Evolutionary conservation across 2,113 vertebrate species (phyloP).

Genomic region (Paracanthobrama guichenoti): DNA sequence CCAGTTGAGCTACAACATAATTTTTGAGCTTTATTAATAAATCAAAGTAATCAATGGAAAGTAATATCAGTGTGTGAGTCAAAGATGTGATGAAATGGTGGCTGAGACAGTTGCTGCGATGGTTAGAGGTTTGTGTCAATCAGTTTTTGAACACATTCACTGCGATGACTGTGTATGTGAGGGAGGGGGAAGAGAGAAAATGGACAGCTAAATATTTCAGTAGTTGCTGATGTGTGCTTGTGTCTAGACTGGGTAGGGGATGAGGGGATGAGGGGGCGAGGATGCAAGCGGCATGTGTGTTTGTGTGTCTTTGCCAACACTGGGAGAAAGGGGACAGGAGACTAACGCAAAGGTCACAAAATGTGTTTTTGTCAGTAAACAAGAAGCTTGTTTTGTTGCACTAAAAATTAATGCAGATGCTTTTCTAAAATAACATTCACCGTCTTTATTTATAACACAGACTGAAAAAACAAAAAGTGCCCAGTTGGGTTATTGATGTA

Average conservation of each 20-base stretch:
- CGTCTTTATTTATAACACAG: slow-evolving; percentile 23
- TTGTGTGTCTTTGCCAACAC: slow-evolving; percentile 15
- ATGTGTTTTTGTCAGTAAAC: slow-evolving; percentile 25
- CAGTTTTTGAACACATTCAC: slow-evolving; percentile 21
- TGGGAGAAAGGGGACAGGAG: background rate
- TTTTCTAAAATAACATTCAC: slow-evolving; percentile 13
- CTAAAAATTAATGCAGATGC: slow-evolving; percentile 1
- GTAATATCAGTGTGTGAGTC: background rate
- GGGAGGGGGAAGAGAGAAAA: slow-evolving; percentile 4
- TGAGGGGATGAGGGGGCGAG: background rate
- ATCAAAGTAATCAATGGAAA: background rate
- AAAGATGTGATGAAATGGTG: background rate
- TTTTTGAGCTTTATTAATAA: background rate
- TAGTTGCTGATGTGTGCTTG: slow-evolving; percentile 37
- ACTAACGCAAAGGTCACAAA: background rate
- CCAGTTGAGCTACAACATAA: background rate
- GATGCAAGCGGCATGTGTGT: slow-evolving; percentile 28
- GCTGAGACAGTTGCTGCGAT: background rate
- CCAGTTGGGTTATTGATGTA: slow-evolving; percentile 38
- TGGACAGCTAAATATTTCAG: slow-evolving; percentile 52
- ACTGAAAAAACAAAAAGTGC: background rate
- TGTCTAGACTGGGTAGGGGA: slow-evolving; percentile 31
- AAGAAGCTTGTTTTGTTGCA: slow-evolving; percentile 9
- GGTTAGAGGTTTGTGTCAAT: background rate
- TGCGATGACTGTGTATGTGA: background rate